Conservation (phyloP, 1,140 invertebrate species). For the Eupristina koningsbergeri region DNA sequence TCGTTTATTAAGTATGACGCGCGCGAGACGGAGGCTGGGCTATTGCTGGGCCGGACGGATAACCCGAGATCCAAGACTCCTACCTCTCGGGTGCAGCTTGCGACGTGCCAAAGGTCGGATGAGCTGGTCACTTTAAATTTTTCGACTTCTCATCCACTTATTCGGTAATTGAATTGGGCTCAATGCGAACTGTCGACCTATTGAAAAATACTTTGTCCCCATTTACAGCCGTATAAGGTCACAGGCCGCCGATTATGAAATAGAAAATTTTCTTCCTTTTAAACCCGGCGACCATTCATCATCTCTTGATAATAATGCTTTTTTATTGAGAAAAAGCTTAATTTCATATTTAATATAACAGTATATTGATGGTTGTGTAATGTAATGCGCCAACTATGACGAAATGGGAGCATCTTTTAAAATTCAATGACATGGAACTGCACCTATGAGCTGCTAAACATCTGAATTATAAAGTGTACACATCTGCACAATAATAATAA, state of each 20-base stretch:
- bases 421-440: neutral
- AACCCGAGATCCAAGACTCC: too few species aligned
- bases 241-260: conserved; percentile 23
- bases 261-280: conserved; percentile 1
- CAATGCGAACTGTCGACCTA: conserved; percentile 23
- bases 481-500: neutral
- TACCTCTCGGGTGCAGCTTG: conserved; percentile 18
- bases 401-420: neutral
- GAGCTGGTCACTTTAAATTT: conserved; percentile 37
- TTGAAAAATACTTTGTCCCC: conserved; percentile 34
- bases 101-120: conserved; percentile 6
- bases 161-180: conserved; percentile 44
- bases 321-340: conserved; percentile 4
- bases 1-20: conserved; percentile 63
- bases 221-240: conserved; percentile 23
- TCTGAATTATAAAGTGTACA: neutral
- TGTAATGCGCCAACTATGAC: too few species aligned
- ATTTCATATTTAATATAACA: neutral
- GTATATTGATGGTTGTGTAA: neutral
- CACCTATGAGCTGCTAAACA: neutral
- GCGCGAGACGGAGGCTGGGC: neutral
- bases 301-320: conserved; percentile 1
- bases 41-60: neutral
- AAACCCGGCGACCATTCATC: neutral
- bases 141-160: conserved; percentile 49